Conservation (phyloP, 2,888 invertebrate genomes). For the Tinea pellionella region DNA sequence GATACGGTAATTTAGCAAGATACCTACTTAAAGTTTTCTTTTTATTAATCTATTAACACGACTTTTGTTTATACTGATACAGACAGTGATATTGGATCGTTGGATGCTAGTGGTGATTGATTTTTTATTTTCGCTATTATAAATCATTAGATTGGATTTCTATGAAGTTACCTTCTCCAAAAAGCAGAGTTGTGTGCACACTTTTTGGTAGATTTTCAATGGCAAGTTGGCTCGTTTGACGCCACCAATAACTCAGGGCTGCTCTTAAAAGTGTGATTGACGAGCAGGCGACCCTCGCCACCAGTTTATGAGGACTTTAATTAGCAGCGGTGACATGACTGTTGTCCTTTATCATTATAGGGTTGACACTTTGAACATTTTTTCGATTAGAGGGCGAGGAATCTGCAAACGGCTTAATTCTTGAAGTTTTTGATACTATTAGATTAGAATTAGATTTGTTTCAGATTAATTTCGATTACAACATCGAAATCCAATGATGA, state of each 20-base stretch:
- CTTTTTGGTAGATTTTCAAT: neutral
- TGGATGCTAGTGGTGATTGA: too few species aligned
- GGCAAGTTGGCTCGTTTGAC: constrained; percentile 21
- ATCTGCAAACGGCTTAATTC: neutral
- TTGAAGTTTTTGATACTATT: neutral
- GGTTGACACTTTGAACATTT: constrained; percentile 15
- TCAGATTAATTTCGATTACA: too few species aligned
- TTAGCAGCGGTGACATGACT: constrained; percentile 43
- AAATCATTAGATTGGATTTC: too few species aligned
- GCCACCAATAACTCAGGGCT: constrained; percentile 41
- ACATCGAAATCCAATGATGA: too few species aligned
- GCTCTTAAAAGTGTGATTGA: constrained; percentile 51
- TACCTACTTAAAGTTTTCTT: too few species aligned
- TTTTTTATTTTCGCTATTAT: too few species aligned
- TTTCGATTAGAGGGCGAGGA: neutral
- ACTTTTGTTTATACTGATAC: too few species aligned
- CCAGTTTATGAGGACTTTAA: constrained; percentile 55
- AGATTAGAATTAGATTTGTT: neutral
- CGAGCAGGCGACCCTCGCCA: constrained; percentile 34
- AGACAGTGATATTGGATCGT: too few species aligned
- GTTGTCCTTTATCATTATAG: constrained; percentile 25
- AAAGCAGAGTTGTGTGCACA: neutral
- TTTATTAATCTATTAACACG: neutral
- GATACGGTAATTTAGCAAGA: constrained; percentile 6
- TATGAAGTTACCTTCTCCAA: neutral